Conservation (phyloP, 2,888 invertebrate genomes). For the Pseudeuparius sepicola region DNA sequence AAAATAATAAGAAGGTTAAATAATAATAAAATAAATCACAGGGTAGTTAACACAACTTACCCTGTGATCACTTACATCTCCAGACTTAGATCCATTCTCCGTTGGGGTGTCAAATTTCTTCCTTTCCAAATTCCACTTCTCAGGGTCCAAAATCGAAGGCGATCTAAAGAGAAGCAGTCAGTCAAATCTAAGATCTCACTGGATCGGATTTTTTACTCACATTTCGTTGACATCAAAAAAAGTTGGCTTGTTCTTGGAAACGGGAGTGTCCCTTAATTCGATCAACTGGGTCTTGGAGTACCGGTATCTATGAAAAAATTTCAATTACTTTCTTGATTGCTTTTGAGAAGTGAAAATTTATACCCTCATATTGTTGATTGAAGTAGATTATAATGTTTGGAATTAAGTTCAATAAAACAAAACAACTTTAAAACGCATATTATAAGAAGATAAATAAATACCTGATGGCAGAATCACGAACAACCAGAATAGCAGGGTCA, state of each 20-base stretch:
- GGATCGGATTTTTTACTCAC: slow-evolving; percentile 34
- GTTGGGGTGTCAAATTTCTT: slow-evolving; percentile 53
- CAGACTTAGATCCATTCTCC: slow-evolving; percentile 48
- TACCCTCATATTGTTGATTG: no score
- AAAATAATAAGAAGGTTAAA: slow-evolving; percentile 1
- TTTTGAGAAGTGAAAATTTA: no score
- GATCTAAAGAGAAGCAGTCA: slow-evolving; percentile 23
- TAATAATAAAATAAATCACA: no score
- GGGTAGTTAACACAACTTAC: slow-evolving; percentile 34
- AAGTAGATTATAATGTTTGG: no score
- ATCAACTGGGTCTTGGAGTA: slow-evolving; percentile 63
- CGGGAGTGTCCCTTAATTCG: slow-evolving; percentile 57
- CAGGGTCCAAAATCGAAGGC: slow-evolving; percentile 27
- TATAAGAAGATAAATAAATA: no score
- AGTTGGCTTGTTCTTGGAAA: slow-evolving; percentile 62
- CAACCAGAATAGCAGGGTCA: slow-evolving; percentile 46
- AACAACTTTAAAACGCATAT: no score
- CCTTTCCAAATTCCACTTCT: slow-evolving; percentile 43
- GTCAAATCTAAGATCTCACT: slow-evolving; percentile 2
- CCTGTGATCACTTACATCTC: slow-evolving; percentile 47
- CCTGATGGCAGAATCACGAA: no score
- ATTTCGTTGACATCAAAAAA: slow-evolving; percentile 50
- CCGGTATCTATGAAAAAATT: no score
- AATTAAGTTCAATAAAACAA: no score
- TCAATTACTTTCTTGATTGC: no score